These are phyloP conservation scores for Sturnira hondurensis DNA, from an alignment of 2,113 vertebrate genomes.

Conservation along the genomic window DNA sequence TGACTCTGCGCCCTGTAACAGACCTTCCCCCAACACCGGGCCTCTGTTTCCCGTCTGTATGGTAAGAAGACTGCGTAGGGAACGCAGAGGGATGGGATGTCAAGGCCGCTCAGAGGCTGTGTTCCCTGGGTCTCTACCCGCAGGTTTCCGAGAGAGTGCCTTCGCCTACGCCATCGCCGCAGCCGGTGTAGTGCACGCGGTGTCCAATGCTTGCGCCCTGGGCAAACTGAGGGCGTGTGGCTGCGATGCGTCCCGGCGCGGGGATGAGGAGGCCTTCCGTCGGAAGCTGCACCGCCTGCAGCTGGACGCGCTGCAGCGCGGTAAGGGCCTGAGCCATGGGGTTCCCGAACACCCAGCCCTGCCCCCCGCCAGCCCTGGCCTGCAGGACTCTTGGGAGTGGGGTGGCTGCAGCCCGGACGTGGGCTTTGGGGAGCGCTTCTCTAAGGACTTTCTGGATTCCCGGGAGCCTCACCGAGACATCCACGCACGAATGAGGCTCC, in stretches of 20 bases:
- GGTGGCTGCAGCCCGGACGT: constrained; percentile 98
- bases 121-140: neutral
- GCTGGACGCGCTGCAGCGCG: constrained; percentile 94
- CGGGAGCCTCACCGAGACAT: constrained; percentile 97
- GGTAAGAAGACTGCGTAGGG: neutral
- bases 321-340: constrained; percentile 96
- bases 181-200: constrained; percentile 93
- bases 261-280: constrained; percentile 95
- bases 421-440: constrained; percentile 98
- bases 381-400: constrained; percentile 99
- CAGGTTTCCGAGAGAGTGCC: constrained; percentile 97
- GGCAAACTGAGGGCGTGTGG: constrained; percentile 95
- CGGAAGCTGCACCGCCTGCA: constrained; percentile 94
- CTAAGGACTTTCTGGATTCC: constrained; percentile 96
- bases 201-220: constrained; percentile 96
- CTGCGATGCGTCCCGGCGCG: constrained; percentile 92
- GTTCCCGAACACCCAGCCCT: constrained; percentile 94
- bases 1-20: neutral
- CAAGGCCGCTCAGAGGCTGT: neutral
- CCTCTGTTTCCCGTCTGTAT: neutral
- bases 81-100: neutral
- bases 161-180: constrained; percentile 96
- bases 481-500: constrained; percentile 97
- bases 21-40: neutral
- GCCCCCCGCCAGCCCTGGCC: constrained; percentile 87